phyloP scores from a whole-genome alignment of 2,888 invertebrate genomes.

The Encarsia formosa region DNA sequence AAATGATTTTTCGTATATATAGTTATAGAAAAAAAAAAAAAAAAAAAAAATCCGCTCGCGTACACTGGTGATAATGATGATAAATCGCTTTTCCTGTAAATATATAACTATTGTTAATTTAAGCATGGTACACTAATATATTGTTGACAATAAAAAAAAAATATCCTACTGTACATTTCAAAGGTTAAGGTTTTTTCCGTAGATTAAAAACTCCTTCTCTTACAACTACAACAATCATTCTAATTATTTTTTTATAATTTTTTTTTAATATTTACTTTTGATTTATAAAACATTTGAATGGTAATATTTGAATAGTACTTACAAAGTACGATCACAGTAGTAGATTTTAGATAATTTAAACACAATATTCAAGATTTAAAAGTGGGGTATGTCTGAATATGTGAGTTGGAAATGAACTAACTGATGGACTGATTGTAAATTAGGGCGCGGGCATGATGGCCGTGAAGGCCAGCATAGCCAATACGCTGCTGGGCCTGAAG shows the following conservation, averaged over 20 bases:
- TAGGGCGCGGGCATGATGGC: slow-evolving; percentile 51
- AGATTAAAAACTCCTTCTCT: slow-evolving; percentile 45
- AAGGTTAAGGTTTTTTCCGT: slow-evolving; percentile 48
- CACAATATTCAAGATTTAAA: too few relatives aligned
- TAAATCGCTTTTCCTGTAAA: slow-evolving; percentile 29
- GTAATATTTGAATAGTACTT: too few relatives aligned
- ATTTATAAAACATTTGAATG: too few relatives aligned
- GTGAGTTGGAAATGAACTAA: slow-evolving; percentile 37
- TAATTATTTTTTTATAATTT: too few relatives aligned
- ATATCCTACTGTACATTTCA: slow-evolving; percentile 34
- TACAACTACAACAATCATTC: too few relatives aligned
- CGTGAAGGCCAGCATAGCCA: slow-evolving; percentile 51
- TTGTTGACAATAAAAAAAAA: slow-evolving; percentile 43
- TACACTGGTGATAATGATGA: slow-evolving; percentile 19
- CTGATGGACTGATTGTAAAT: slow-evolving; percentile 35
- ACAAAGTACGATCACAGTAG: too few relatives aligned
- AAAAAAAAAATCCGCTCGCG: neutral
- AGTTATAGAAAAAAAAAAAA: too few relatives aligned
- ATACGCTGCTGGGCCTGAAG: slow-evolving; percentile 58
- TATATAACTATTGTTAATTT: slow-evolving; percentile 39
- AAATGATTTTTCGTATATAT: too few relatives aligned
- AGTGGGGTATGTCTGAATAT: neutral
- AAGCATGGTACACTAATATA: slow-evolving; percentile 42
- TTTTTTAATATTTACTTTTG: too few relatives aligned
- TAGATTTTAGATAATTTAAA: too few relatives aligned